phyloP scores from a whole-genome alignment of 2,797 vertebrate genomes.

The Ciconia nigra region DNA sequence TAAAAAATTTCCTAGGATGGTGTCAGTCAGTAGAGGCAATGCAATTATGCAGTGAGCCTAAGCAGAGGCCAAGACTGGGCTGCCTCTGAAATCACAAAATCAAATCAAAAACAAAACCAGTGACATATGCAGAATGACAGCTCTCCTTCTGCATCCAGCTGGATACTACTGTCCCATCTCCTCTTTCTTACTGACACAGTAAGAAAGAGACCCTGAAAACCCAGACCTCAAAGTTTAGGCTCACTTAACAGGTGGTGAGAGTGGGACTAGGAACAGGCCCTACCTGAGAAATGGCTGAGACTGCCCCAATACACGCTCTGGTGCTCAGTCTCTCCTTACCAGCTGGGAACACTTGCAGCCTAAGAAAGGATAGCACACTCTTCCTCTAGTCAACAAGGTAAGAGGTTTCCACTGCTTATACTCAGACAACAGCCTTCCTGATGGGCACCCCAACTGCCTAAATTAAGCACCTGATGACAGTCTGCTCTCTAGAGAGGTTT shows the following conservation, averaged over 20 bases:
- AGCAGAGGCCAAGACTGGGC: neutral
- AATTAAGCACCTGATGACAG: neutral
- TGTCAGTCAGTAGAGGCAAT: neutral
- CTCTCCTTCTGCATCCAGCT: neutral
- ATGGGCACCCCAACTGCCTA: neutral
- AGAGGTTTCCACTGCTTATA: neutral
- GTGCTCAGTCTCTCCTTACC: neutral
- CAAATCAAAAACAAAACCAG: neutral
- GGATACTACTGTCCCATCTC: neutral
- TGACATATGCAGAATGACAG: neutral
- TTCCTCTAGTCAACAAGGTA: neutral
- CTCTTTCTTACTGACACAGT: fast-evolving
- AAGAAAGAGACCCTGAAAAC: neutral
- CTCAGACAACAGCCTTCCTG: neutral
- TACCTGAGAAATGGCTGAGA: neutral
- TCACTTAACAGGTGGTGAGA: neutral
- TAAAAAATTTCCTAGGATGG: neutral
- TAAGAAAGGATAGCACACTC: neutral
- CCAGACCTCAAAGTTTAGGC: fast-evolving
- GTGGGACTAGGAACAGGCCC: neutral
- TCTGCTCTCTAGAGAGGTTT: neutral
- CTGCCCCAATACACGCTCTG: fast-evolving
- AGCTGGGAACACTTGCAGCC: neutral
- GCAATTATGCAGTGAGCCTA: neutral
- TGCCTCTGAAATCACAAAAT: neutral